phyloP scores from a whole-genome alignment of 2,113 vertebrate genomes.

The Pelecanoides urinatrix region DNA sequence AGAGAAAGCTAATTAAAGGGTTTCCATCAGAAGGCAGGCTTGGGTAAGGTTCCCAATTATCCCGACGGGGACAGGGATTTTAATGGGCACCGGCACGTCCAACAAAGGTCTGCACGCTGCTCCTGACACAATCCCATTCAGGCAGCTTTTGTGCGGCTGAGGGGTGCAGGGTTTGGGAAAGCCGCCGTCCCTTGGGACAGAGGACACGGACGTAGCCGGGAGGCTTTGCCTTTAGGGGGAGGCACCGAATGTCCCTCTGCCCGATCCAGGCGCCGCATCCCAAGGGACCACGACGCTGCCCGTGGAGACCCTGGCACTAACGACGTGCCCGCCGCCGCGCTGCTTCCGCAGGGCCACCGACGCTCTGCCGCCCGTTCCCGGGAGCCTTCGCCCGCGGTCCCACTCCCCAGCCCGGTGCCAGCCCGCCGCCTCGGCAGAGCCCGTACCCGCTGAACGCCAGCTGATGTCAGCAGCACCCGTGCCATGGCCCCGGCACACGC shows the following conservation, averaged over 20 bases:
- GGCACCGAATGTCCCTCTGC: fast-evolving
- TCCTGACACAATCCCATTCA: conserved; percentile 13
- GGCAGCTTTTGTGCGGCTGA: neutral
- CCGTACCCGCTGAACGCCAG: fast-evolving
- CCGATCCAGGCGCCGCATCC: fast-evolving
- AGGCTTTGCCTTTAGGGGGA: neutral
- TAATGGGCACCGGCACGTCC: neutral
- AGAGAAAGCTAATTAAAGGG: neutral
- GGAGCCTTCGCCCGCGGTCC: fast-evolving
- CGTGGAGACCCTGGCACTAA: neutral
- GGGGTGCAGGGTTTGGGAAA: neutral
- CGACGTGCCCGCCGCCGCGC: fast-evolving
- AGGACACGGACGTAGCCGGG: fast-evolving
- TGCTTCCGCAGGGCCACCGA: fast-evolving
- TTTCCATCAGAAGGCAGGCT: conserved; percentile 13
- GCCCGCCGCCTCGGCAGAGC: fast-evolving
- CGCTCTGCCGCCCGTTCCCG: fast-evolving
- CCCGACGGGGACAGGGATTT: neutral
- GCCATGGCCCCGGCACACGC: neutral
- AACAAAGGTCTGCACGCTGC: neutral
- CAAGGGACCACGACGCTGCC: fast-evolving
- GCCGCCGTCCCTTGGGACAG: fast-evolving
- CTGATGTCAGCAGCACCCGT: neutral
- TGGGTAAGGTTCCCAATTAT: conserved; percentile 23
- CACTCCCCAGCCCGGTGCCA: neutral